Evolutionary conservation across 1,140 invertebrate species (phyloP), one percentile per base, ranked within the genome.

Genomic region (Kradibia gibbosae): DNA sequence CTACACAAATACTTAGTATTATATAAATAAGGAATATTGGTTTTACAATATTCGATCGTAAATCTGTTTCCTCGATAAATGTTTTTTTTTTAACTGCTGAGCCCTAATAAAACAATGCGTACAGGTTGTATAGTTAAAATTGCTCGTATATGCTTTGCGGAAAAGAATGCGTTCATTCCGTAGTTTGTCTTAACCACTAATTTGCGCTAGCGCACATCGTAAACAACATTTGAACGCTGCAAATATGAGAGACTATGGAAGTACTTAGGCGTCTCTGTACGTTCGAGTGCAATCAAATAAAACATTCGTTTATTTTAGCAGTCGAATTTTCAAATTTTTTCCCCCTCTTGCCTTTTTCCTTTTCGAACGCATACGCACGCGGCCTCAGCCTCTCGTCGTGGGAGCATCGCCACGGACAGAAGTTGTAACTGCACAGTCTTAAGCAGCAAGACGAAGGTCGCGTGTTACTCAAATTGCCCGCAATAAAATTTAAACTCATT

Each of bases 401-500:
- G 34, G 34, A 39, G 34, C 34, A 67, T 17, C 7, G 20, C 34
- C 10, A 67, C 20, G 20, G 20, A 36, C 62, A 39, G 20, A 36
- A 39, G 62, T 36, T 39, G 62, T 39, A 39, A 67, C 34, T n/a
- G n/a, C 62, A 39, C n/a, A 4, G 62, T 67, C 62, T 67, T 67
- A 67, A 31, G 62, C 62, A 39, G 62, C 62, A 28, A 67, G 36
- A 20, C 62, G 34, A 67, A 67, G 62, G 62, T 67, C 62, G 17
- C 34, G 62, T 36, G 62, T 34, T 36, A 39, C 34, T 39, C 62
- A 67, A 67, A 67, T 39, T 67, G 34, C 62, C 62, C 62, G 62
- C 36, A 67, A 67, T 67, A 67, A 67, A 67, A 67, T 67, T 67
- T 67, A 39, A 67, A 67, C 62, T 67, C 62, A 67, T 67, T 67